phyloP scores from a whole-genome alignment of 2,888 invertebrate species.

The Morinoia aosen region DNA sequence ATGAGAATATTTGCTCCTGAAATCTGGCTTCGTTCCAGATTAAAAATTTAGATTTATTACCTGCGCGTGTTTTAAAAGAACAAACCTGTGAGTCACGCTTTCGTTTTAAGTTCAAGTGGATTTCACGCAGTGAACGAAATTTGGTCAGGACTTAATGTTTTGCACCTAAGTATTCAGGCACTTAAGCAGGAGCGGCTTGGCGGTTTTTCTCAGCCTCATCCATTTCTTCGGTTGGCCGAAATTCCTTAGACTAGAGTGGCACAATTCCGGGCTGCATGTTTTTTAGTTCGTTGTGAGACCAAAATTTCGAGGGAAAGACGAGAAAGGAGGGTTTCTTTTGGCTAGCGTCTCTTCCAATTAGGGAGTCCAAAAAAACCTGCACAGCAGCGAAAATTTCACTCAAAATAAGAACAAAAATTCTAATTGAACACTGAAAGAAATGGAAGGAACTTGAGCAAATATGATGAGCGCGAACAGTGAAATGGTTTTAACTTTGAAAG shows the following conservation, averaged over 20 bases:
- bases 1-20: neutral
- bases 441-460: neutral
- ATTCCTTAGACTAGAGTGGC: slow-evolving; percentile 12
- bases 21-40: neutral
- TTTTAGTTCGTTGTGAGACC: slow-evolving; percentile 15
- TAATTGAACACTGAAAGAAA: neutral
- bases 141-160: neutral
- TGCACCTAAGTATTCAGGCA: slow-evolving; percentile 10
- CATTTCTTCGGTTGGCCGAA: slow-evolving; percentile 10
- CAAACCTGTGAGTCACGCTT: neutral
- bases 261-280: neutral
- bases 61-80: neutral
- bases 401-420: slow-evolving; percentile 34
- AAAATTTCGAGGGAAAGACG: slow-evolving; percentile 18
- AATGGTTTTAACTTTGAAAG: slow-evolving; percentile 2
- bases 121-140: slow-evolving; percentile 2
- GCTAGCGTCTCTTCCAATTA: slow-evolving; percentile 44
- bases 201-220: slow-evolving; percentile 1
- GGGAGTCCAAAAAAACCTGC: neutral
- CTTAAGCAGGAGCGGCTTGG: slow-evolving; percentile 7
- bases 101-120: neutral
- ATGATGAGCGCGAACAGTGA: neutral
- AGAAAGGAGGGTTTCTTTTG: slow-evolving; percentile 6
- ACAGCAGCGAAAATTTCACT: slow-evolving; percentile 23
- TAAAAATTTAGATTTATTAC: neutral